Base-by-base conservation (phyloP, 2,888 invertebrate species). In the Drosophila mettleri region DNA sequence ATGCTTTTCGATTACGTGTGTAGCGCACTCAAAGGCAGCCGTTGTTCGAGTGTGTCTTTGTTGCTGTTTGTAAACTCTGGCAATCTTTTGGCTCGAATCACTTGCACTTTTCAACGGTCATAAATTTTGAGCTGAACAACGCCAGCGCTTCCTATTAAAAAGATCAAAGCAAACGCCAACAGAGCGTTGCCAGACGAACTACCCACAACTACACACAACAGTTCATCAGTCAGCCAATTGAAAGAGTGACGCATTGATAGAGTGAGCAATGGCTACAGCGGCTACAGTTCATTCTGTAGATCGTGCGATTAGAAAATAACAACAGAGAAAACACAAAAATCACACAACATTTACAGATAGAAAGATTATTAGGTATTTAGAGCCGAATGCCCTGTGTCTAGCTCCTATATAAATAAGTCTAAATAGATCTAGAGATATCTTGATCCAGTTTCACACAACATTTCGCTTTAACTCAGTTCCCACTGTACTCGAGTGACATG, bases 31-130 rank as follows among this genome's bases (percentile, higher is more conserved):
- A 51, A 64, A 65, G 65, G 20, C 52, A 52, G 29, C 24, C 43
- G 53, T 64, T 69, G 27, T 46, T 24, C 10, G 18, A 39, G 18
- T 18, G 36, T 45, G 14, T 29, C 18, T 14, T 18, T 51, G 33
- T 34, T 24, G 36, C 12, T 39, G 24, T 49, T 18, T 61, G 22
- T 46, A 41, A 24, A 38, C 39, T 4, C 18, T 52, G 48, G 54
- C 41, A 61, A 34, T 60, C 38, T 59, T 61, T 61, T 53, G 59
- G 58, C 43, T 64, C 51, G 33, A 73, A 66, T 78, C 88, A 87
- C 86, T 83, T 83, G 79, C 88, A 70, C 68, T 83, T 80, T 77
- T 83, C 63, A 75, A 54, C 49, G 64, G 39, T 66, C 87, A 82
- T 83, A 75, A 86, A 84, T 81, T 72, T 59, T 31, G 46, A 48